These are phyloP conservation scores for Hemaris fuciformis DNA, from an alignment of 2,888 invertebrate species.

Conservation along the genomic window DNA sequence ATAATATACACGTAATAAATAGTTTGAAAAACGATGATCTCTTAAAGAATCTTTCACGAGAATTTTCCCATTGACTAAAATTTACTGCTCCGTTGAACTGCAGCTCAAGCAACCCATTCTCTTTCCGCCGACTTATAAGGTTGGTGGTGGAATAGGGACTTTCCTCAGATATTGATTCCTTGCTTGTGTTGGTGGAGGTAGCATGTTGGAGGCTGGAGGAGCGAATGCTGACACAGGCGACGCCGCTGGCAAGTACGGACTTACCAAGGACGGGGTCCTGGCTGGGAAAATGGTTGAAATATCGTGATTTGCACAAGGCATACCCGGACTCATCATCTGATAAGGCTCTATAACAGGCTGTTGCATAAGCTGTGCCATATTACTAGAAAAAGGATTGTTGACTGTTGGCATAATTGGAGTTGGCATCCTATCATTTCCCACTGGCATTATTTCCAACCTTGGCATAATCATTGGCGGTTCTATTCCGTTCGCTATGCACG, in stretches of 20 bases:
- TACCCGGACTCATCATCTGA: background rate
- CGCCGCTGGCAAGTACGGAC: constrained; percentile 46
- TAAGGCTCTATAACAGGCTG: constrained; percentile 3
- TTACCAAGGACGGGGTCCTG: constrained; percentile 23
- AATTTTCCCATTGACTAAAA: background rate
- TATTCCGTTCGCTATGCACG: background rate
- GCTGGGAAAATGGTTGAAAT: background rate
- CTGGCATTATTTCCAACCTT: constrained; percentile 10
- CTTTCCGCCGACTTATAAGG: constrained; percentile 27
- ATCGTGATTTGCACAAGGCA: background rate
- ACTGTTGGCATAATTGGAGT: background rate
- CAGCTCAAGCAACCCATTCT: no score
- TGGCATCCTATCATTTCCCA: background rate
- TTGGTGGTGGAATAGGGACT: constrained; percentile 47
- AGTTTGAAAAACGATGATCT: background rate
- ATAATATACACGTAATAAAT: background rate
- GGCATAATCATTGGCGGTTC: background rate
- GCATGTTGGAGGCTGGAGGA: constrained; percentile 33
- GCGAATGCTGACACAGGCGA: constrained; percentile 46
- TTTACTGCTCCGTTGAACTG: background rate
- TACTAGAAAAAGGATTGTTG: background rate
- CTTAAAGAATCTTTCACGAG: background rate
- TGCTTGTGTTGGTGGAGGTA: constrained; percentile 44
- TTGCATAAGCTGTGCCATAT: background rate
- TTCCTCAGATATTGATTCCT: constrained; percentile 36